These are phyloP conservation scores for Pangasianodon gigas DNA, from an alignment of 2,113 vertebrate species.

Conservation along the genomic window DNA sequence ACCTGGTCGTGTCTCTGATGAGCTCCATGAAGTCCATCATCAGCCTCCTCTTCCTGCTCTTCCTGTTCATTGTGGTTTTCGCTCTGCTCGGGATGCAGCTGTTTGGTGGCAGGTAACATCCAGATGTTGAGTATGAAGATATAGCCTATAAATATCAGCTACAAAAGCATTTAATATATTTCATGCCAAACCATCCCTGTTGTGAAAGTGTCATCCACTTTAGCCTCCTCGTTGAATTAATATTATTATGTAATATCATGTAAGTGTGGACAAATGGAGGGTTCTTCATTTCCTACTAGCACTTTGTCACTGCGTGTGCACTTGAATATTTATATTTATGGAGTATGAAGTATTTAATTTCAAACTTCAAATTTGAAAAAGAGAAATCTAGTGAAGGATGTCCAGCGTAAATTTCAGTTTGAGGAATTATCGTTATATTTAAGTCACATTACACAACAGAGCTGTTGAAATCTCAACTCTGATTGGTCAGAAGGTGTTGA, in stretches of 20 bases:
- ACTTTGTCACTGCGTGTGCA: neutral
- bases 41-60: conserved; percentile 79
- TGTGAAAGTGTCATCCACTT: neutral
- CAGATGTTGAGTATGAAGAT: neutral
- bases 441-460: neutral
- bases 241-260: neutral
- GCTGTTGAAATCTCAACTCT: neutral
- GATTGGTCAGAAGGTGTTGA: neutral
- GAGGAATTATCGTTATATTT: neutral
- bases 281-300: neutral
- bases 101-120: conserved; percentile 74
- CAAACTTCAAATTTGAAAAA: neutral
- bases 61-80: conserved; percentile 79
- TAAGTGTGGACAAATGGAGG: neutral
- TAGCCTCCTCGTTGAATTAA: neutral
- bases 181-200: too few relatives aligned
- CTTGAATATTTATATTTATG: neutral
- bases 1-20: conserved; percentile 80
- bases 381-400: neutral
- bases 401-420: neutral
- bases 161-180: neutral
- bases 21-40: conserved; percentile 84
- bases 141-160: neutral
- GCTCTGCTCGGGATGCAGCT: conserved; percentile 80
- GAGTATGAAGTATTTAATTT: neutral